These are phyloP conservation scores for Camelus dromedarius DNA, from an alignment of 2,113 vertebrate species.

Conservation along the genomic window DNA sequence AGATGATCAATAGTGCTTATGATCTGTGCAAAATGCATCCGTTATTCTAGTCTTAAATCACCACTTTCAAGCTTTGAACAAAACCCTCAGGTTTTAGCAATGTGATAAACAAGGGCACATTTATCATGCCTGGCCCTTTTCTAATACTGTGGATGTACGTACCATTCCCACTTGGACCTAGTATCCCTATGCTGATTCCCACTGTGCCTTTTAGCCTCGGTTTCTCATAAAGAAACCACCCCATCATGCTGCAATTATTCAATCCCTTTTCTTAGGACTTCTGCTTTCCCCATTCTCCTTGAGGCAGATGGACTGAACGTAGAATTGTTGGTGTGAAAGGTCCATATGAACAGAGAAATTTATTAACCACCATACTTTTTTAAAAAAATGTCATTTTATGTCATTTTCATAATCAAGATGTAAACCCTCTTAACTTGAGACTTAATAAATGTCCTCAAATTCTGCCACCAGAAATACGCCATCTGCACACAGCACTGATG, in stretches of 20 bases:
- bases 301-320: neutral
- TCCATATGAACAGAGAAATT: neutral
- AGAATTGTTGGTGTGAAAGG: neutral
- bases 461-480: neutral
- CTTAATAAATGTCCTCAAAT: neutral
- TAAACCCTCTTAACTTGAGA: slow-evolving; percentile 5
- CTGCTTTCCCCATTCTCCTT: neutral
- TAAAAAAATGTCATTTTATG: neutral
- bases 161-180: neutral
- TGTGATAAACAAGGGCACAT: neutral
- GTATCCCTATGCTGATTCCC: neutral
- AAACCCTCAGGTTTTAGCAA: neutral
- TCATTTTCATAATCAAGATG: neutral
- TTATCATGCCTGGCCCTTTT: neutral
- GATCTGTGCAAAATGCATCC: neutral
- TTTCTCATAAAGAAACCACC: neutral
- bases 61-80: neutral
- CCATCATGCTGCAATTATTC: neutral
- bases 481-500: neutral
- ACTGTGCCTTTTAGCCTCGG: neutral
- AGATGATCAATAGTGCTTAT: neutral
- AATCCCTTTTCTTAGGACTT: neutral
- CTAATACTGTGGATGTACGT: neutral
- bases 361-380: neutral
- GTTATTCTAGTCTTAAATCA: neutral